These are phyloP conservation scores for Sorex araneus DNA, from an alignment of 2,113 vertebrate species.

Conservation along the genomic window DNA sequence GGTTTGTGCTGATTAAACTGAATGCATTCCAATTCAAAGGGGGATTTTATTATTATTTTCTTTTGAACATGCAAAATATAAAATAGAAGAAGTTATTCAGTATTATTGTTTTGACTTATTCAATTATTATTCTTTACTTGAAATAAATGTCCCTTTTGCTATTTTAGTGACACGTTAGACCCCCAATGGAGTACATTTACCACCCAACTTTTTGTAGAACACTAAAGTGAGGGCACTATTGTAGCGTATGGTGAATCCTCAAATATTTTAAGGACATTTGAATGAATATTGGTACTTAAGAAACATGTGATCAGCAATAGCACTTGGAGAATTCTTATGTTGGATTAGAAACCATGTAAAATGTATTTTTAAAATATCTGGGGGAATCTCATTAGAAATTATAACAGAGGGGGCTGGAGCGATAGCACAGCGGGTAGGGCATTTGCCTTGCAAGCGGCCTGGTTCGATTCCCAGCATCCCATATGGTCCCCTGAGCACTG, in stretches of 20 bases:
- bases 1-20: slow-evolving; percentile 2
- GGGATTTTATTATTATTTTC: slow-evolving; percentile 7
- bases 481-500: no score
- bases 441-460: no score
- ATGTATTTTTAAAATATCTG: neutral
- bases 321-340: slow-evolving; percentile 50
- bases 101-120: neutral
- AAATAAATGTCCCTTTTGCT: slow-evolving; percentile 21
- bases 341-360: neutral
- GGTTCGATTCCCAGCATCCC: no score
- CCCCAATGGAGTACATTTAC: slow-evolving; percentile 49
- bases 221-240: neutral
- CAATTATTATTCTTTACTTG: slow-evolving; percentile 61
- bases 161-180: slow-evolving; percentile 26
- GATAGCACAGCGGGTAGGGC: no score
- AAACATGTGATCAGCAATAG: neutral
- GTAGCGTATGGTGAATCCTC: neutral
- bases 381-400: slow-evolving; percentile 15
- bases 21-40: neutral
- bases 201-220: neutral
- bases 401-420: no score
- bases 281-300: neutral
- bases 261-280: neutral
- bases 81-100: neutral
- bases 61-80: neutral